A percentile compares a stretch with the other conserved stretches of the same genome.
These are phyloP conservation scores for Galeopsomyia nigrocyanea DNA, from an alignment of 2,888 invertebrate species.

Conservation along the genomic window DNA sequence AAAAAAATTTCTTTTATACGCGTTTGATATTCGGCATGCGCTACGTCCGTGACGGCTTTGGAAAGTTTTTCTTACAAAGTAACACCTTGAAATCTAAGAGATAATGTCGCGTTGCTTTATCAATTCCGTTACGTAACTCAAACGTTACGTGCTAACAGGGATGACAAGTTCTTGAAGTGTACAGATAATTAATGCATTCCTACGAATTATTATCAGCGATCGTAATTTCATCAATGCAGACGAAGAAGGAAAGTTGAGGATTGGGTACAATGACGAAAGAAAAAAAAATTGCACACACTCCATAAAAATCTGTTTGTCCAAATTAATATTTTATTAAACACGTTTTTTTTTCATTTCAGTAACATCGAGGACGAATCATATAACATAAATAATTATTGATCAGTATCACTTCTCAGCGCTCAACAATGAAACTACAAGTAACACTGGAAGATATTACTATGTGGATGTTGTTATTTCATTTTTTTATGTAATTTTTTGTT, in stretches of 20 bases:
- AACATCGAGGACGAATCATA: slow-evolving; percentile 68
- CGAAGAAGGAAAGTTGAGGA: no score
- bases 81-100: slow-evolving; percentile 17
- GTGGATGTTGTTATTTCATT: slow-evolving; percentile 42
- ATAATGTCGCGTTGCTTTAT: slow-evolving; percentile 10
- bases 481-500: slow-evolving; percentile 37
- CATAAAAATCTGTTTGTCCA: slow-evolving; percentile 60
- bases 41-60: no score
- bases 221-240: no score
- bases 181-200: no score
- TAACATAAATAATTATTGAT: slow-evolving; percentile 68
- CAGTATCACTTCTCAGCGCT: slow-evolving; percentile 67
- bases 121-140: slow-evolving; percentile 9
- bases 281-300: no score
- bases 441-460: slow-evolving; percentile 67
- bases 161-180: background rate
- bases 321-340: slow-evolving; percentile 69
- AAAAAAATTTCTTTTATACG: no score
- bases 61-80: background rate
- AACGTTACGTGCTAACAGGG: background rate
- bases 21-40: no score
- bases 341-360: slow-evolving; percentile 62
- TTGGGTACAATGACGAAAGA: no score
- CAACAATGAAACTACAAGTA: slow-evolving; percentile 67
- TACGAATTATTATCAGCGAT: no score